Evolutionary conservation across 2,113 vertebrate species (phyloP), one percentile per base, ranked within the genome.

Genomic region (Pedionomus torquatus): DNA sequence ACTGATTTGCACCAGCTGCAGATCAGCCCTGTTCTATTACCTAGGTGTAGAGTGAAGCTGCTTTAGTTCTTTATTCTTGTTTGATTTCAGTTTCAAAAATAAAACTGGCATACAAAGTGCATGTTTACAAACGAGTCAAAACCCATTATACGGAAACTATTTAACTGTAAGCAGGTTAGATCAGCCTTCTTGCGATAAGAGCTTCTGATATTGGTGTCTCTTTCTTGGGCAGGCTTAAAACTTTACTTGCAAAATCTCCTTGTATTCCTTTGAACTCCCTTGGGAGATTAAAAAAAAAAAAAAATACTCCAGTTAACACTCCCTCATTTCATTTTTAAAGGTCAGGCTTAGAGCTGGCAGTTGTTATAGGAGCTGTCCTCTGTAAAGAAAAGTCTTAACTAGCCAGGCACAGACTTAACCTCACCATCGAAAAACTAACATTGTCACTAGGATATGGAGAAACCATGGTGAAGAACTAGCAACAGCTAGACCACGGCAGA

Each of bases 381-480:
- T 93, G 97, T 97, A 96, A 97, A 98, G 94, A 98, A 95, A 97
- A 98, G 96, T 98, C 95, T 97, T 97, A 96, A 97, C 94, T 95
- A 97, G 90, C 95, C 97, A 96, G 95, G 94, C 97, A 91, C 94
- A 96, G 95, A 96, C 97, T 98, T 98, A 98, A 98, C 97, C 97
- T 96, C 94, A 94, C 94, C 85, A 90, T 90, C 87, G 91, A 98
- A 98, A 98, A 98, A 98, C 98, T 98, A 98, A 98, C 98, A 98
- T 64, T 96, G 98, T 98, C 98, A 98, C 98, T 98, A 98, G 98
- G 98, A 98, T 98, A 98, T 98, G 96, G 91, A 97, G 98, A 98
- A 98, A 99, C 98, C 98, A 98, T 98, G 98, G 98, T 95, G 98
- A 98, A 97, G 98, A 98, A 97, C 97, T 98, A 98, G 98, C 91